Percentiles rank a stretch among this genome's conserved stretches.
phyloP scores from a whole-genome alignment of 2,797 vertebrate genomes.

The Sylvia borin region DNA sequence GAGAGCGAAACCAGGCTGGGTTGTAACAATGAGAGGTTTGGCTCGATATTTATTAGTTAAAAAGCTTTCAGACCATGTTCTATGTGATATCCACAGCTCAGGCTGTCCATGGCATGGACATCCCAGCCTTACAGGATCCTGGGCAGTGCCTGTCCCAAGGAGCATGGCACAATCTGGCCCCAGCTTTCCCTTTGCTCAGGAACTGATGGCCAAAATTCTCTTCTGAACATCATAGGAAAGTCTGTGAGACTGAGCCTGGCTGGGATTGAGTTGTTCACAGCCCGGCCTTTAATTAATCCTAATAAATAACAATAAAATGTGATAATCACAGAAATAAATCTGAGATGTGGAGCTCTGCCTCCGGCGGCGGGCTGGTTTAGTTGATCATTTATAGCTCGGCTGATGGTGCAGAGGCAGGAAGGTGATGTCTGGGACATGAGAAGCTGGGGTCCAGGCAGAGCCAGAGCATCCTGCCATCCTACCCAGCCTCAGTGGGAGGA shows the following conservation, averaged over 20 bases:
- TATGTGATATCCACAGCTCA: neutral
- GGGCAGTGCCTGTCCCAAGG: neutral
- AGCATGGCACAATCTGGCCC: neutral
- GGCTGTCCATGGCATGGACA: neutral
- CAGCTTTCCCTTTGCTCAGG: neutral
- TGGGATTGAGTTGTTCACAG: constrained; percentile 51
- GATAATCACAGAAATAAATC: constrained; percentile 69
- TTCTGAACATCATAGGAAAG: neutral
- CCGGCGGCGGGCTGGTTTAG: neutral
- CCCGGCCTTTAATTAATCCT: constrained; percentile 61
- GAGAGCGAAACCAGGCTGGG: neutral
- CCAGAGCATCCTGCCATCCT: neutral
- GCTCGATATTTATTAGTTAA: neutral
- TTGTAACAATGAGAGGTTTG: neutral
- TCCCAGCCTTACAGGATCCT: neutral
- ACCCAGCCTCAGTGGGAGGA: neutral
- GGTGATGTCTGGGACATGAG: neutral
- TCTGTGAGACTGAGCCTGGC: neutral
- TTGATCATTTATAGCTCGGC: neutral
- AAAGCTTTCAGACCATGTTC: neutral
- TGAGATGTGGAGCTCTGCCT: constrained; percentile 40
- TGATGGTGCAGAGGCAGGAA: neutral
- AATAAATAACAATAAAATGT: constrained; percentile 71
- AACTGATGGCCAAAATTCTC: neutral
- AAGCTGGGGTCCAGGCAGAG: neutral